Evolutionary conservation across 1,140 invertebrate genomes (phyloP), one percentile per base, ranked within the genome.

Genomic region (Hypsibius dujardini): DNA sequence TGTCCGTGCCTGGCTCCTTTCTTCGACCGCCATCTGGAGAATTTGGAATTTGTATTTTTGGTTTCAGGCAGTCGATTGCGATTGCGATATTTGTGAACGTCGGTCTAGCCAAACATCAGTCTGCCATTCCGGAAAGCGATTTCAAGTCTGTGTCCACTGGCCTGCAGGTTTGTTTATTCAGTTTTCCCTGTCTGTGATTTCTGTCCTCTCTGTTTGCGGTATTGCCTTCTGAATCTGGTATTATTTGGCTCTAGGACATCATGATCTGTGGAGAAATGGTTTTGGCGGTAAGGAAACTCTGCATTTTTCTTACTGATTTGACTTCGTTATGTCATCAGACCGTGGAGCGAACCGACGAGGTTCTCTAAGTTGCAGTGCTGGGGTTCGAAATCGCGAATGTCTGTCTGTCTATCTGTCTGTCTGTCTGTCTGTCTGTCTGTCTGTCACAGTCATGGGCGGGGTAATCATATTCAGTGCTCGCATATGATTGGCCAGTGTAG

Each of bases 201-300:
- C 28, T 28, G 28, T 28, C 0, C 28, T 28, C 28, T 28, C 28
- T 28, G 28, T 28, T 28, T 28, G 28, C 28, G 28, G 28, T 28
- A 28, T 28, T 28, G 28, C 28, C 28, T 28, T 28, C 28, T 28
- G 28, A 28, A 28, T 28, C 28, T 28, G 28, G 28, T 28, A 28
- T 28, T 28, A 28, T 28, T 28, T 28, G 28, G 28, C 28, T 28
- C 28, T 28, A 28, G 28, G 90, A 96, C 82, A 95, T 95, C 79
- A 81, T 93, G 69, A 93, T 97, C 72, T 97, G 93, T 76, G 92
- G 95, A 76, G 93, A 97, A 81, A 97, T 97, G 93, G 95, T 95
- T 77, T 78, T 96, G 74, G 93, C 93, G 12, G 90, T 67, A 67
- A 12, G 62, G 3, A 12, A 12, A 15, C 3, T 67, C 45, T 3